Conservation (phyloP, 2,113 vertebrate genomes). For the Cavia aperea region DNA sequence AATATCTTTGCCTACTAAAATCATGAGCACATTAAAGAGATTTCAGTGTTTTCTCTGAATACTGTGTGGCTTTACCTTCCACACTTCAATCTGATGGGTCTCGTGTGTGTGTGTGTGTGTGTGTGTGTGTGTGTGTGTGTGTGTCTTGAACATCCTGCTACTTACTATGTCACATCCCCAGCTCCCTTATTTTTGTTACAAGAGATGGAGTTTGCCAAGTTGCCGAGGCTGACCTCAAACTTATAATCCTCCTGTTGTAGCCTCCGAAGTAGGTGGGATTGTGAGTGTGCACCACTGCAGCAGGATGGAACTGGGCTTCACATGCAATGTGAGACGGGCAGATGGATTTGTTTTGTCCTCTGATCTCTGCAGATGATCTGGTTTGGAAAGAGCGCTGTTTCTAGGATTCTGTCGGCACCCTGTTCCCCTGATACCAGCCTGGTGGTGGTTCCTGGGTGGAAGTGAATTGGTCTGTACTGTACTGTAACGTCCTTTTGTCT, state of each 20-base stretch:
- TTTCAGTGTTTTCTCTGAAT: background rate
- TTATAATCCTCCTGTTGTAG: background rate
- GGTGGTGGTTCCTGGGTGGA: background rate
- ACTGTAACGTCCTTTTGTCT: background rate
- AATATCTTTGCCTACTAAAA: background rate
- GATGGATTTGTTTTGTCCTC: background rate
- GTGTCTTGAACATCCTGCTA: background rate
- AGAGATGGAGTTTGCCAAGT: background rate
- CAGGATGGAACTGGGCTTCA: background rate
- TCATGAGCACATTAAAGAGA: conserved; percentile 7
- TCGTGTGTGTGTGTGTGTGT: background rate
- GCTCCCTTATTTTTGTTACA: background rate
- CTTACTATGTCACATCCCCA: background rate
- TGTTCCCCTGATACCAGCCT: background rate
- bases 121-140: background rate
- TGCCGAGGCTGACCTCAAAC: background rate
- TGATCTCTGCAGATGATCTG: background rate
- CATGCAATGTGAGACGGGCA: background rate
- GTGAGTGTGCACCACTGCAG: background rate
- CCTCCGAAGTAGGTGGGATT: background rate
- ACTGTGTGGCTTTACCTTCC: background rate
- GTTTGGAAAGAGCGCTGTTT: background rate
- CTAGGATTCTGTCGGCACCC: background rate
- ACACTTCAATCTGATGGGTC: background rate
- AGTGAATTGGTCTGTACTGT: background rate